These are phyloP conservation scores for Phenganax subtilis DNA, from an alignment of 92 coral and sea anemone species.

Conservation along the genomic window DNA sequence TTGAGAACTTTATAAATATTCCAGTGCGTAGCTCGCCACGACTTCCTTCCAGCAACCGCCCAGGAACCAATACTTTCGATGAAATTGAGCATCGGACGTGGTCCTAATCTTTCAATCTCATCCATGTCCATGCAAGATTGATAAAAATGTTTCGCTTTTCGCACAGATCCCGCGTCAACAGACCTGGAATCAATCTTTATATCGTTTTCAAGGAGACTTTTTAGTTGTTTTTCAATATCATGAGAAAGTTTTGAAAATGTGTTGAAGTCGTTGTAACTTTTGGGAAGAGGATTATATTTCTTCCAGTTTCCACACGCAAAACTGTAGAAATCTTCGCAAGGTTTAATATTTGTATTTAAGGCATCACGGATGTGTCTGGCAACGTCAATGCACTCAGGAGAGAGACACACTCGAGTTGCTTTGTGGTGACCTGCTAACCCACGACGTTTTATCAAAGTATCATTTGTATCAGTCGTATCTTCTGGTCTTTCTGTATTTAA, in stretches of 20 bases:
- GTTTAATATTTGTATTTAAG: slow-evolving; percentile 59
- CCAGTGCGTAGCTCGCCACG: slow-evolving; percentile 79
- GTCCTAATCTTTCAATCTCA: slow-evolving; percentile 70
- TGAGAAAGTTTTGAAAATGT: slow-evolving; percentile 86
- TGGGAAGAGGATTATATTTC: slow-evolving; percentile 77
- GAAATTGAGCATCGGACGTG: slow-evolving; percentile 67
- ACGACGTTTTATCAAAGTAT: slow-evolving; percentile 23
- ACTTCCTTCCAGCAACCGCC: slow-evolving; percentile 71
- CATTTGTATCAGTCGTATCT: background rate
- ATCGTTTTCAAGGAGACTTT: slow-evolving; percentile 55
- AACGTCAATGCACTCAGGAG: slow-evolving; percentile 67
- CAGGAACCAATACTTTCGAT: slow-evolving; percentile 85
- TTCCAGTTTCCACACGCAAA: slow-evolving; percentile 92
- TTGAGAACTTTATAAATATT: slow-evolving; percentile 63
- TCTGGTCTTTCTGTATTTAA: slow-evolving; percentile 22
- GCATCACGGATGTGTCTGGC: slow-evolving; percentile 59
- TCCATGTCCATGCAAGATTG: slow-evolving; percentile 74
- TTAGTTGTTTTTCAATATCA: slow-evolving; percentile 66
- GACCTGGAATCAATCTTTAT: slow-evolving; percentile 46
- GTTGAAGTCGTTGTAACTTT: slow-evolving; percentile 86
- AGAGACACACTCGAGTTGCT: slow-evolving; percentile 44
- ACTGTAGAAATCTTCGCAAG: slow-evolving; percentile 79
- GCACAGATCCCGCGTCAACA: slow-evolving; percentile 56
- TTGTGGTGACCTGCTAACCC: background rate
- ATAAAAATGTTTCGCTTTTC: slow-evolving; percentile 79